Base-by-base conservation (phyloP, 2,797 vertebrate genomes). In the Myotis myotis region DNA sequence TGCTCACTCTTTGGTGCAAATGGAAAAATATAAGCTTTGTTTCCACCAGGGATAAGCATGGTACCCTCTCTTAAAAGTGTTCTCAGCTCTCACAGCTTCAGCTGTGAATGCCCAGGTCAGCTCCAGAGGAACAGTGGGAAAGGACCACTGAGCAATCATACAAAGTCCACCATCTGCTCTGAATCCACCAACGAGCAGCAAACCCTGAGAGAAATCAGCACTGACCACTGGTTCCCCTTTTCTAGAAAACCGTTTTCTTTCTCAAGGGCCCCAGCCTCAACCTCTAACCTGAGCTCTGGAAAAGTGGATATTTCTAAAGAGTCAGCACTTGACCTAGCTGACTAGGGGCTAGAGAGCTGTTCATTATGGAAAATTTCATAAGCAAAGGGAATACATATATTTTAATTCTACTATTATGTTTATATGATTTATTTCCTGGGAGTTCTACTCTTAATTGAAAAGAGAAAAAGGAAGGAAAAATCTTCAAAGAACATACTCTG, bases 301-400 rank as follows among this genome's bases (percentile, higher is more conserved):
- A 55, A 87, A 87, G 11, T 30, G 16, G 47, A 72, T 88, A 66
- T 95, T 96, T 23, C 19, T 92, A 74, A 91, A 95, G 17, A 94
- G 20, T 6, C 68, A 87, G 74, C 36, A 62, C 28, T 95, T 97
- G 92, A 97, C 97, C 96, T 96, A 96, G 84, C 79, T 98, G 94
- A 97, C 93, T 97, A 96, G 95, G 60, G 91, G 74, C 83, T 91
- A 97, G 95, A 97, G 95, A 96, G 87, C 78, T 97, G 93, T 97
- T 97, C 96, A 97, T 97, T 97, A 98, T 95, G 96, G 97, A 98
- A 98, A 98, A 97, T 98, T 95, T 98, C 96, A 97, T 97, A 97
- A 98, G 96, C 96, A 96, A 97, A 97, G 97, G 81, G 92, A 98
- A 97, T 97, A 95, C 10, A 0, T 96, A 98, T 97, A 96, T 98